These are phyloP conservation scores for Caenorhabditis tropicalis DNA, from an alignment of 1,140 invertebrate species.

Conservation along the genomic window DNA sequence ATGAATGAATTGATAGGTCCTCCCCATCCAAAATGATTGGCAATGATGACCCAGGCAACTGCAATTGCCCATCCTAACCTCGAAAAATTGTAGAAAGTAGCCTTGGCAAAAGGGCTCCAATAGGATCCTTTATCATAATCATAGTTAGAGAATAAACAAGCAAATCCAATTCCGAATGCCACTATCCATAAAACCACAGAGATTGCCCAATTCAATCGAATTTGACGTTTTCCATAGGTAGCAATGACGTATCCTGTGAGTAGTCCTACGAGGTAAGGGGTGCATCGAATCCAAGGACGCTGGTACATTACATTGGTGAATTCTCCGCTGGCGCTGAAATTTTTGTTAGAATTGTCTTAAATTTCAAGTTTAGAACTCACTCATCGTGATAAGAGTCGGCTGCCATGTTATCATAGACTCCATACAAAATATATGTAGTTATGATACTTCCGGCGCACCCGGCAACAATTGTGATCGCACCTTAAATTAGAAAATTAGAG, in stretches of 20 bases:
- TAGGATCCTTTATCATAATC: constrained; percentile 14
- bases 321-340: neutral
- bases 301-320: neutral
- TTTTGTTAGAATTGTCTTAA: too few species aligned
- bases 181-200: neutral
- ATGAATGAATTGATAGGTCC: constrained; percentile 52
- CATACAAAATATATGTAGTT: constrained; percentile 20
- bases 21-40: constrained; percentile 6
- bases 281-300: neutral
- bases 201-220: neutral
- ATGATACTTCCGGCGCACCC: constrained; percentile 36
- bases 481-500: neutral
- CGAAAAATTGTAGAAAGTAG: neutral
- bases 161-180: neutral
- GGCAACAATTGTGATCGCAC: neutral
- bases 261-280: neutral
- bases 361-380: too few species aligned
- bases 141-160: neutral
- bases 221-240: neutral
- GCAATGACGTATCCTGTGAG: neutral
- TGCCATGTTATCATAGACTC: neutral
- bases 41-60: neutral
- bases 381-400: neutral
- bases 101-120: constrained; percentile 1
- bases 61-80: neutral